These are phyloP conservation scores for Porites evermanni DNA, from an alignment of 92 coral and sea anemone genomes.

Conservation along the genomic window DNA sequence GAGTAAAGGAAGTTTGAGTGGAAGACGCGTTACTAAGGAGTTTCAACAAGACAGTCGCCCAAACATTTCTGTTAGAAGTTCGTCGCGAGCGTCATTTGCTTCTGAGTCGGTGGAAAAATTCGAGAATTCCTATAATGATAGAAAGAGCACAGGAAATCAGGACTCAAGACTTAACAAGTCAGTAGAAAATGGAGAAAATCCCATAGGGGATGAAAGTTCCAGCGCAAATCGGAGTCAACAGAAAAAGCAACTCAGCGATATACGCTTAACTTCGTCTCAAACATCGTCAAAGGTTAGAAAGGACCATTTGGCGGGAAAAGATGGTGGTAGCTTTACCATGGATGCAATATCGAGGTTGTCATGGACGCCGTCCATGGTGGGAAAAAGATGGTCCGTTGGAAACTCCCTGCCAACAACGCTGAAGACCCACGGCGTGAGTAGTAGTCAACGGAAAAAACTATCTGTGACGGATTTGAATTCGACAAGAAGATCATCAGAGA, in stretches of 20 bases:
- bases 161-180: not conserved
- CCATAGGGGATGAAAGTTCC: not conserved
- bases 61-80: not conserved
- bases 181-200: not conserved
- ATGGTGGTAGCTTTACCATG: not conserved
- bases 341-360: not conserved
- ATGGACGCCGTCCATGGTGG: not conserved
- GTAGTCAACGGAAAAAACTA: not conserved
- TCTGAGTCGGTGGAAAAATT: not conserved
- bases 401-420: too few species aligned
- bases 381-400: not conserved
- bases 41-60: not conserved
- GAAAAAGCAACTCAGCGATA: not conserved
- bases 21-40: not conserved
- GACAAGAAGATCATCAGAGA: not conserved
- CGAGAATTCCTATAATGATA: not conserved
- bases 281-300: not conserved
- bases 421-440: too few species aligned
- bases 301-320: constrained; percentile 18
- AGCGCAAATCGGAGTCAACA: not conserved
- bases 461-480: not conserved
- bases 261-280: not conserved
- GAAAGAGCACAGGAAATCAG: not conserved
- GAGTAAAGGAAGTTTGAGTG: not conserved
- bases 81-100: not conserved